Conservation (phyloP, 1,140 invertebrate species). For the Cecropterus lyciades region DNA sequence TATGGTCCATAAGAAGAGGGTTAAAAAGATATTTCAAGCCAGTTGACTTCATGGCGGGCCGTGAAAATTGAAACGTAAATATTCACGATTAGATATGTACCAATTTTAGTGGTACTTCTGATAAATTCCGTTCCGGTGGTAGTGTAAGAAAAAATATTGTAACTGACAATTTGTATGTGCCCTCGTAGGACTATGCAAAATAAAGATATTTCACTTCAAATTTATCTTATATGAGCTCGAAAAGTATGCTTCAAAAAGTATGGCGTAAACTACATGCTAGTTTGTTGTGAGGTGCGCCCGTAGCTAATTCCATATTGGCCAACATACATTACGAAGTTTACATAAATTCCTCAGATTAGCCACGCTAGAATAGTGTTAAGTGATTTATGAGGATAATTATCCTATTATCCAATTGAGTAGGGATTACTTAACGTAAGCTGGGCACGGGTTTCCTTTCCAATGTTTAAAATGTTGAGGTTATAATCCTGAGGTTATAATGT, state of each 20-base stretch:
- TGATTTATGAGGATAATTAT: slow-evolving; percentile 29
- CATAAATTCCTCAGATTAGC: slow-evolving; percentile 31
- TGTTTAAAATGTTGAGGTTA: too few species aligned
- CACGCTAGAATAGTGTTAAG: slow-evolving; percentile 18
- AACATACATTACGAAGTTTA: slow-evolving; percentile 14
- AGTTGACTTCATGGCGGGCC: background rate
- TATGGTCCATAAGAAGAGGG: too few species aligned
- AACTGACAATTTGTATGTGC: too few species aligned
- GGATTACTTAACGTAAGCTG: too few species aligned
- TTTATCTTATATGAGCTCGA: background rate
- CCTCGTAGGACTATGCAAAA: too few species aligned
- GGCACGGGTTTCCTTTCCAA: too few species aligned
- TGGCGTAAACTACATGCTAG: background rate
- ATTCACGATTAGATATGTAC: background rate
- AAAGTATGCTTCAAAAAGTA: background rate
- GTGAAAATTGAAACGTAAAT: background rate
- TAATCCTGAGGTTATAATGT: too few species aligned
- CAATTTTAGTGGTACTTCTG: background rate
- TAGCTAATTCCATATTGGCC: slow-evolving; percentile 31
- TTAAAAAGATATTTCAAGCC: too few species aligned
- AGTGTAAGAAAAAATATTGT: too few species aligned
- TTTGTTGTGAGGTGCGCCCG: background rate
- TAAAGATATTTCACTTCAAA: too few species aligned
- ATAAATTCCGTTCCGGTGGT: too few species aligned
- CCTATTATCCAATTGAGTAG: background rate